Evolutionary conservation across 2,113 vertebrate genomes (phyloP).

Genomic region (Alaudala cheleensis): DNA sequence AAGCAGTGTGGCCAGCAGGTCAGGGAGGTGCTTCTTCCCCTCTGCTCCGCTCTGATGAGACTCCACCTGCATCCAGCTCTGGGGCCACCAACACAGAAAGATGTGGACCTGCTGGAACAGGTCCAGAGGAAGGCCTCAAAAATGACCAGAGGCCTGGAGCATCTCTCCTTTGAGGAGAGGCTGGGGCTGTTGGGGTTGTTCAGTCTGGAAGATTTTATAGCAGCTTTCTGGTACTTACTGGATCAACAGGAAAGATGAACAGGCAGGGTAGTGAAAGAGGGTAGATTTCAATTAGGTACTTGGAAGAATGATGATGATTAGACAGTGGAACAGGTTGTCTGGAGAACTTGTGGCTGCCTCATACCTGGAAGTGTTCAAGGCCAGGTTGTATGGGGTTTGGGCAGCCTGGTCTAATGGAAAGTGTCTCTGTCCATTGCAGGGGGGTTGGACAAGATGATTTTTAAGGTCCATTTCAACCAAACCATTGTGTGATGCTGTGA

Average conservation of each 20-base stretch:
- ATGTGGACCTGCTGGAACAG: background rate
- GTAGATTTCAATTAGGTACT: background rate
- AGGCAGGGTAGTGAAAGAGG: background rate
- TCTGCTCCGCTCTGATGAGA: background rate
- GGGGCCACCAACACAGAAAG: background rate
- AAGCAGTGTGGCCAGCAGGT: background rate
- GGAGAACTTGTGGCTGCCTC: background rate
- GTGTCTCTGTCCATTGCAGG: background rate
- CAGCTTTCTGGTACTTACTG: rapidly evolving
- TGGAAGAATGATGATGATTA: background rate
- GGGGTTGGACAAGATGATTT: background rate
- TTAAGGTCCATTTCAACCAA: background rate
- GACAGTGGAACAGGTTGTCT: background rate
- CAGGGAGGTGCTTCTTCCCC: background rate
- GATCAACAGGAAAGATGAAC: background rate
- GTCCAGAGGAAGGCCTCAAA: background rate
- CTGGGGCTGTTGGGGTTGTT: background rate
- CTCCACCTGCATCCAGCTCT: background rate
- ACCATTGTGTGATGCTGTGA: background rate
- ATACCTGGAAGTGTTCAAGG: background rate
- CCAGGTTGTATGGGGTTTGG: background rate
- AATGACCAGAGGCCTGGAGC: background rate
- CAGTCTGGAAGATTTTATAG: background rate
- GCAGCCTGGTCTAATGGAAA: background rate
- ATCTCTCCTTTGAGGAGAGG: background rate